phyloP scores from a whole-genome alignment of 2,797 vertebrate species.

The Pristis pectinata region DNA sequence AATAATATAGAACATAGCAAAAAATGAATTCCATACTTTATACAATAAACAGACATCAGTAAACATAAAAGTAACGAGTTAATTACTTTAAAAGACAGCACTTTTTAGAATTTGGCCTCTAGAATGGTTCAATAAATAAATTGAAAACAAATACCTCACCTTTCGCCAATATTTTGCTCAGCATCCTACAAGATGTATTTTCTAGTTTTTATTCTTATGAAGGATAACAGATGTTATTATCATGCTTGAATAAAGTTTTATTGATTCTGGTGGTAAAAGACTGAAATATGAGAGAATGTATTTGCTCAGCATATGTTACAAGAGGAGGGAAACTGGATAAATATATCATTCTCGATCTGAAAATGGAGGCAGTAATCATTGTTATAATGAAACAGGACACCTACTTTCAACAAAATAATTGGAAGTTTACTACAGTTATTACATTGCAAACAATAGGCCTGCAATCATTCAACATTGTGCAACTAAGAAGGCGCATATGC shows the following conservation, averaged over 20 bases:
- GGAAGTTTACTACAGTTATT: not conserved
- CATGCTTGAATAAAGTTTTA: slow-evolving; percentile 12
- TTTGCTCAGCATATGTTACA: slow-evolving; percentile 9
- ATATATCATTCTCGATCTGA: slow-evolving; percentile 9
- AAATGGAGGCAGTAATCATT: slow-evolving; percentile 9
- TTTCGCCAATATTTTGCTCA: slow-evolving; percentile 22
- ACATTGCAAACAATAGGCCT: slow-evolving; percentile 6
- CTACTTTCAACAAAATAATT: not conserved
- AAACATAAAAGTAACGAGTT: slow-evolving; percentile 34
- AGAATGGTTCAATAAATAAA: slow-evolving; percentile 37
- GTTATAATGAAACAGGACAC: not conserved
- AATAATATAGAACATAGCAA: slow-evolving; percentile 42
- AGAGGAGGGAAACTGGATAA: too few species aligned
- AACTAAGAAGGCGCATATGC: slow-evolving; percentile 6
- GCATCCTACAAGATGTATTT: slow-evolving; percentile 30
- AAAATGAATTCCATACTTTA: slow-evolving; percentile 4
- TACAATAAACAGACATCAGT: slow-evolving; percentile 29
- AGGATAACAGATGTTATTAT: not conserved
- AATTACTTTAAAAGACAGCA: slow-evolving; percentile 36
- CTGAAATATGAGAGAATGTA: not conserved
- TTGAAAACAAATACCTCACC: slow-evolving; percentile 26
- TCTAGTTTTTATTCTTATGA: not conserved
- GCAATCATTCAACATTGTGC: slow-evolving; percentile 27
- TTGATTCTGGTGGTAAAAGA: not conserved
- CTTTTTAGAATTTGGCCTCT: slow-evolving; percentile 30